These are phyloP conservation scores for Ceratoteleas bidentatus DNA, from an alignment of 1,140 invertebrate genomes.

Conservation along the genomic window DNA sequence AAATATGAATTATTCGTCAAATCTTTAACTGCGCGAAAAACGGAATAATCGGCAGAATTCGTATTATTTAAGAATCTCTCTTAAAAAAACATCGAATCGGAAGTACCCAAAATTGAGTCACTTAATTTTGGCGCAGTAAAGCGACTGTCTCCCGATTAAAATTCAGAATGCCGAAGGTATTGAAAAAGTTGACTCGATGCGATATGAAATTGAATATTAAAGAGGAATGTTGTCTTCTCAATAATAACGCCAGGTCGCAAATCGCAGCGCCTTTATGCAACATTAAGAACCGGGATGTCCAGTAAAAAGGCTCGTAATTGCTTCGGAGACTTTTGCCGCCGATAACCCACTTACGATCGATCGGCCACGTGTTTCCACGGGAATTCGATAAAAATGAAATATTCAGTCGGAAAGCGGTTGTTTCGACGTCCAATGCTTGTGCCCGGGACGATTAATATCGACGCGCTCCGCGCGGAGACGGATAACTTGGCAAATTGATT, in stretches of 20 bases:
- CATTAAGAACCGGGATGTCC: conserved; percentile 53
- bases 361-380: conserved; percentile 45
- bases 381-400: conserved; percentile 61
- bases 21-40: too few relatives aligned
- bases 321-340: conserved; percentile 44
- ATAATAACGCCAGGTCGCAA: conserved; percentile 30
- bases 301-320: conserved; percentile 57
- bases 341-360: conserved; percentile 65
- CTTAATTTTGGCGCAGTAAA: conserved; percentile 32
- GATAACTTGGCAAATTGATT: conserved; percentile 17
- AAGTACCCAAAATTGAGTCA: too few relatives aligned
- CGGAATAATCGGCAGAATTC: neutral
- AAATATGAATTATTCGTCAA: too few relatives aligned
- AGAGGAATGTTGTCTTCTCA: conserved; percentile 40
- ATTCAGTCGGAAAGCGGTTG: conserved; percentile 42
- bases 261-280: conserved; percentile 36
- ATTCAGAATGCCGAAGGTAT: conserved; percentile 33
- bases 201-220: conserved; percentile 53
- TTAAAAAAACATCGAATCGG: too few relatives aligned
- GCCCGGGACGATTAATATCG: conserved; percentile 17
- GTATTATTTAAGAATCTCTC: conserved; percentile 1
- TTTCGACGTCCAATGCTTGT: conserved; percentile 12
- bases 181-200: conserved; percentile 38
- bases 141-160: conserved; percentile 22
- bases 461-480: neutral